Evolutionary conservation across 23 tunicate species (phyloP).

Genomic region (Trididemnum miniatum): DNA sequence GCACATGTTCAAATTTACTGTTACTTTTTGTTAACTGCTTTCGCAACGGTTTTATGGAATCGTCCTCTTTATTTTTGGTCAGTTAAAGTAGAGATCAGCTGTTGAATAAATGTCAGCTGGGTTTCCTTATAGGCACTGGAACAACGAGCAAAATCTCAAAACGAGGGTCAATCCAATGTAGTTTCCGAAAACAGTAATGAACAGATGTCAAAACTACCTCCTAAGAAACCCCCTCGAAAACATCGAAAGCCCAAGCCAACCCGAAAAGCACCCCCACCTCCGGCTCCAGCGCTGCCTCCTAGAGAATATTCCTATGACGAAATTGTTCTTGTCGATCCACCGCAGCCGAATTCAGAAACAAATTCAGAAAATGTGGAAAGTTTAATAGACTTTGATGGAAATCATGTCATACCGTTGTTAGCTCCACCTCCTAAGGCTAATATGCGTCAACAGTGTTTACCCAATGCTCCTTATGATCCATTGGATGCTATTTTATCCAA

Average conservation of each 20-base stretch:
- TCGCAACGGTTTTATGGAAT: no score
- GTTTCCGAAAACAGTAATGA: no score
- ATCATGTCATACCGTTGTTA: neutral
- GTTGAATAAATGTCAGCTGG: neutral
- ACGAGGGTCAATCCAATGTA: no score
- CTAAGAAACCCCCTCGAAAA: slow-evolving; percentile 17
- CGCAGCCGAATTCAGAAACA: neutral
- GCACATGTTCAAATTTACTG: no score
- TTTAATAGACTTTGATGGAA: slow-evolving; percentile 2
- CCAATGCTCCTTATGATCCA: slow-evolving; percentile 18
- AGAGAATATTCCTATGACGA: neutral
- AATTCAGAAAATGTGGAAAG: neutral
- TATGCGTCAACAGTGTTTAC: neutral
- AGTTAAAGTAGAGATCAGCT: neutral
- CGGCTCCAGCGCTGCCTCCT: slow-evolving; percentile 10
- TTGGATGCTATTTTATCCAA: neutral
- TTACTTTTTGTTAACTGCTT: no score
- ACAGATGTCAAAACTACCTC: no score
- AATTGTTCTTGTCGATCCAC: neutral
- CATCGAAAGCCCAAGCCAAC: neutral
- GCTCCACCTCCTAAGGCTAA: neutral
- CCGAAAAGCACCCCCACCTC: slow-evolving; percentile 6
- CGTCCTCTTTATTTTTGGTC: no score
- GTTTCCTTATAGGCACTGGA: neutral
- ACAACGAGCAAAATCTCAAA: no score